phyloP scores from a whole-genome alignment of 2,888 invertebrate species.

The Drosophila borborema region DNA sequence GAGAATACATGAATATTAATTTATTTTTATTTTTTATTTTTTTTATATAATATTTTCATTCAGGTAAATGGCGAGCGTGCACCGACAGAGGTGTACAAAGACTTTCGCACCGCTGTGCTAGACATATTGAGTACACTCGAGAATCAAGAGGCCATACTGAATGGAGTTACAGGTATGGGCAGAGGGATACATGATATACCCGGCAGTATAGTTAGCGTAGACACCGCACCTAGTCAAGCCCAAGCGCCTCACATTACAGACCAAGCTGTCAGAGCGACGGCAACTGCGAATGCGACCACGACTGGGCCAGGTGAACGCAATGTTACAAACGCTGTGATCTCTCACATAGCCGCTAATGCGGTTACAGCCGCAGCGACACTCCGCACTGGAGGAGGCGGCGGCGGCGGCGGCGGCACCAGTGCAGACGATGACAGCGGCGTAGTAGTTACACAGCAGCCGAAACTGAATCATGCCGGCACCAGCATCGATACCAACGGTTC shows the following conservation, averaged over 20 bases:
- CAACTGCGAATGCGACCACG: not conserved
- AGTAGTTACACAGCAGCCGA: slow-evolving; percentile 76
- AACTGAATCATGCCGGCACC: slow-evolving; percentile 52
- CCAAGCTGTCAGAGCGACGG: slow-evolving; percentile 29
- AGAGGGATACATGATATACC: slow-evolving; percentile 87
- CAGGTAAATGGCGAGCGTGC: slow-evolving; percentile 95
- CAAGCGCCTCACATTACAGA: slow-evolving; percentile 77
- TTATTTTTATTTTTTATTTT: not conserved
- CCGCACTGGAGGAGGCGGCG: slow-evolving; percentile 17
- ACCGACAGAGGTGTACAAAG: slow-evolving; percentile 94
- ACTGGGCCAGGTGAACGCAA: slow-evolving; percentile 30
- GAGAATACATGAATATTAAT: not conserved
- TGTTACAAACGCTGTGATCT: slow-evolving; percentile 47
- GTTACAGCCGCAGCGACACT: slow-evolving; percentile 58
- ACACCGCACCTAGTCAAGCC: slow-evolving; percentile 87
- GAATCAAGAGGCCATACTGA: slow-evolving; percentile 87
- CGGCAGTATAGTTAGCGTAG: slow-evolving; percentile 88
- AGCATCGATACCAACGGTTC: slow-evolving; percentile 56
- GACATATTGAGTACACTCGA: slow-evolving; percentile 90
- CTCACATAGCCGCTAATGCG: slow-evolving; percentile 62
- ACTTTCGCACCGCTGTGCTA: slow-evolving; percentile 92
- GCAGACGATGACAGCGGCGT: slow-evolving; percentile 66
- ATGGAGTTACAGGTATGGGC: slow-evolving; percentile 88
- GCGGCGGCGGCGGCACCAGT: slow-evolving; percentile 22
- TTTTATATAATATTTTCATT: not conserved